These are phyloP conservation scores for Drepana falcataria DNA, from an alignment of 2,888 invertebrate genomes.

Conservation along the genomic window DNA sequence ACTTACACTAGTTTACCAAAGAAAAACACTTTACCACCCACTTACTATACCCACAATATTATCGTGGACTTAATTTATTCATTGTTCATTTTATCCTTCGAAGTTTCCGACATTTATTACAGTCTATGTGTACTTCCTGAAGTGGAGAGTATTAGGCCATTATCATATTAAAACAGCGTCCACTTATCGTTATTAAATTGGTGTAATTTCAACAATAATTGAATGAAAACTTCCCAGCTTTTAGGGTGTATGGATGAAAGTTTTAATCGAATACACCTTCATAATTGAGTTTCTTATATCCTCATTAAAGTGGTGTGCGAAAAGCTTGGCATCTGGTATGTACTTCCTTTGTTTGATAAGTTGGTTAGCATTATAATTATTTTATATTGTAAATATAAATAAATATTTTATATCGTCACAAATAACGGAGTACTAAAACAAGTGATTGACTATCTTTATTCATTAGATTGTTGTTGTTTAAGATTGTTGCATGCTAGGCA, in stretches of 20 bases:
- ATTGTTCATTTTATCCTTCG: conserved; percentile 13
- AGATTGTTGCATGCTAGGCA: too few species aligned
- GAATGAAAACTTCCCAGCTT: conserved; percentile 7
- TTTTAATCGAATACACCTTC: conserved; percentile 16
- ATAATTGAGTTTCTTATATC: conserved; percentile 15
- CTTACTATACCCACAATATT: too few species aligned
- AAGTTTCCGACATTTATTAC: conserved; percentile 16
- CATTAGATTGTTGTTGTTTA: too few species aligned
- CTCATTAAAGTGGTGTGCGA: conserved; percentile 8
- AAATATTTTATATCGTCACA: too few species aligned
- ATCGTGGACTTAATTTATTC: neutral
- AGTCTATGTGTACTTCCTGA: conserved; percentile 8
- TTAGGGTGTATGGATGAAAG: conserved; percentile 10
- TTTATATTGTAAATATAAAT: too few species aligned
- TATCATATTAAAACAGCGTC: conserved; percentile 8
- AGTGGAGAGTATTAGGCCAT: conserved; percentile 13
- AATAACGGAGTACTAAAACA: too few species aligned
- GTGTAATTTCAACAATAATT: conserved; percentile 12
- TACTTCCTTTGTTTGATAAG: too few species aligned
- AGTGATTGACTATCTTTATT: too few species aligned
- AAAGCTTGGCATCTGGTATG: too few species aligned
- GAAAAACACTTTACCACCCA: too few species aligned
- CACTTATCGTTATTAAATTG: conserved; percentile 15
- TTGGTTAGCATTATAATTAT: too few species aligned
- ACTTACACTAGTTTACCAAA: too few species aligned